Evolutionary conservation across 2,888 invertebrate genomes (phyloP).

Genomic region (Plebejus anna): DNA sequence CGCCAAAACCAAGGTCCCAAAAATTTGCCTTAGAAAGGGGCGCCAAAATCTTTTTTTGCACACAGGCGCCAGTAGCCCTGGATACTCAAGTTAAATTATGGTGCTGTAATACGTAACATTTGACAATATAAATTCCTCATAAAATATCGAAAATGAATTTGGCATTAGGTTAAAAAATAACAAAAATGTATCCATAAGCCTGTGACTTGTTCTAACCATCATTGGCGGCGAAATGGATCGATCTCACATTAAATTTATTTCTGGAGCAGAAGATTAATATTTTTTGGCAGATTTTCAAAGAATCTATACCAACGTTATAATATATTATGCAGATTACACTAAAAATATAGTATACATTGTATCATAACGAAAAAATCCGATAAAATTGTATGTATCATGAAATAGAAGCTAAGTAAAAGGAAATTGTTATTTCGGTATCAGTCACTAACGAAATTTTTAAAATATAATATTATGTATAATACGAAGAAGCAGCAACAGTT

Average conservation of each 20-base stretch:
- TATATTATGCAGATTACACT: constrained; percentile 29
- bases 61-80: too few species aligned
- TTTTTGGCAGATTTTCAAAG: constrained; percentile 73
- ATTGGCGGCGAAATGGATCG: constrained; percentile 55
- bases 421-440: background rate
- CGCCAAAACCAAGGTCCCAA: too few species aligned
- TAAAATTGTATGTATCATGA: constrained; percentile 14
- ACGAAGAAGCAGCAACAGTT: too few species aligned
- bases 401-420: background rate
- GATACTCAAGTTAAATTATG: too few species aligned
- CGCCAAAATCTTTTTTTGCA: too few species aligned
- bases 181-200: constrained; percentile 14
- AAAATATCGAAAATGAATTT: too few species aligned
- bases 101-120: too few species aligned
- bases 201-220: constrained; percentile 41
- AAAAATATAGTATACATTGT: constrained; percentile 29
- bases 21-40: too few species aligned
- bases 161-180: background rate
- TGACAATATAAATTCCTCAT: too few species aligned
- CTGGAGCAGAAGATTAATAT: constrained; percentile 67
- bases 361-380: constrained; percentile 1
- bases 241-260: constrained; percentile 73
- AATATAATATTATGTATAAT: too few species aligned
- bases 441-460: too few species aligned
- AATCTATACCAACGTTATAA: constrained; percentile 41